A percentile compares a stretch with the other conserved stretches of the same genome.
phyloP scores from a whole-genome alignment of 2,113 vertebrate species.

The Myocastor coypus region DNA sequence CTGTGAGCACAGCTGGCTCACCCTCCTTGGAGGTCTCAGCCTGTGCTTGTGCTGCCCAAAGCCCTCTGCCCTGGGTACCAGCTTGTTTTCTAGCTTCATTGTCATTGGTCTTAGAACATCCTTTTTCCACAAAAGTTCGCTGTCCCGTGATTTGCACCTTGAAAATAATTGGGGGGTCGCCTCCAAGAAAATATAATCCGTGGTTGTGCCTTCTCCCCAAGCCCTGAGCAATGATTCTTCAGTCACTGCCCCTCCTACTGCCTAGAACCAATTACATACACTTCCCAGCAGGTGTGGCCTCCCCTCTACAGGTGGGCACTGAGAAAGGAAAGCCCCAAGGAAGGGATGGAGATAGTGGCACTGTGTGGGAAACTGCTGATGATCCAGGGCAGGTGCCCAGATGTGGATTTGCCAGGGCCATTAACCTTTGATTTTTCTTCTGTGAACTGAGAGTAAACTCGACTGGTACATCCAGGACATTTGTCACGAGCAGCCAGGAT shows the following conservation, averaged over 20 bases:
- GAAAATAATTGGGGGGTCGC: neutral
- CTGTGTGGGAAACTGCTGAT: accelerated
- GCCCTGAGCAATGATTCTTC: too few species aligned
- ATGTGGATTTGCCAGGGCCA: accelerated
- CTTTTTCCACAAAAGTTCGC: neutral
- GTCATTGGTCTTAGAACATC: neutral
- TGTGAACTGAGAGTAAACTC: accelerated
- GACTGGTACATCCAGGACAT: neutral
- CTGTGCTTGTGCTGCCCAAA: accelerated
- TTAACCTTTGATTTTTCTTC: neutral
- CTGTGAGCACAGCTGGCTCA: neutral
- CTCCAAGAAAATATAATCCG: neutral
- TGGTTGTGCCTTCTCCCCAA: neutral
- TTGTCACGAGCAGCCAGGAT: accelerated
- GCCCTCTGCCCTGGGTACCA: too few species aligned
- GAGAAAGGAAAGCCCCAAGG: accelerated
- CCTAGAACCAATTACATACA: accelerated
- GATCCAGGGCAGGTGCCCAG: neutral
- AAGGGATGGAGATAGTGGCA: accelerated
- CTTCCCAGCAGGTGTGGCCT: neutral
- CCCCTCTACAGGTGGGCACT: neutral
- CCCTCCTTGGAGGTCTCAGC: neutral
- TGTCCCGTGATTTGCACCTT: neutral
- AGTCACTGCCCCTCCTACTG: accelerated
- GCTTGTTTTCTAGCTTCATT: accelerated